Evolutionary conservation across 2,888 invertebrate genomes (phyloP).

Genomic region (Amphipyra berbera): DNA sequence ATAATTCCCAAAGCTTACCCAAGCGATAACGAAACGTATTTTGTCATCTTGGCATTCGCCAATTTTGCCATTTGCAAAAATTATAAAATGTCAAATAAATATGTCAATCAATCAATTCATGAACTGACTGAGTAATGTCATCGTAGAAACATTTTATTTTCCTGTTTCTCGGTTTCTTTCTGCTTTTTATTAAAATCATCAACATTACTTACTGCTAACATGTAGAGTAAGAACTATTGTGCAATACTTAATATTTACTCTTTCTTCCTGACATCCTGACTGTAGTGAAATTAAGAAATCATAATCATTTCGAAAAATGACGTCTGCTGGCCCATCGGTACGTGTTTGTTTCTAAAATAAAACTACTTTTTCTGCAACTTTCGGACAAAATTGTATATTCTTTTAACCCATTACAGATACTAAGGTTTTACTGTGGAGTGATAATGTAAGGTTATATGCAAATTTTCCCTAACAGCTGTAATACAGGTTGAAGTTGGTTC

Average conservation of each 20-base stretch:
- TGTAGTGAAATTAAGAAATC: slow-evolving; percentile 1
- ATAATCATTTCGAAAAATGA: slow-evolving; percentile 49
- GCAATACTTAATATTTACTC: no score
- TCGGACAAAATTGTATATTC: not conserved
- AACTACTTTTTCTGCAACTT: not conserved
- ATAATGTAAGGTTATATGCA: not conserved
- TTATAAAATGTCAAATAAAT: slow-evolving; percentile 7
- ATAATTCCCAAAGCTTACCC: no score
- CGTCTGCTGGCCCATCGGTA: slow-evolving; percentile 66
- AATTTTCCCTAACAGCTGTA: slow-evolving; percentile 5
- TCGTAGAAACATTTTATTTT: no score
- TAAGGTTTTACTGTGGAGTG: not conserved
- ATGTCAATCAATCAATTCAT: no score
- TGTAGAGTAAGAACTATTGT: no score
- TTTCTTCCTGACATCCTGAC: no score
- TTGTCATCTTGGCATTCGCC: slow-evolving; percentile 23
- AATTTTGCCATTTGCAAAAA: not conserved
- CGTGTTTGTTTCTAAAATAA: slow-evolving; percentile 37
- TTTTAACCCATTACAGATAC: not conserved
- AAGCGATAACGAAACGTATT: slow-evolving; percentile 18
- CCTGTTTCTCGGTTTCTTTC: no score
- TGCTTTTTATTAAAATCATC: no score
- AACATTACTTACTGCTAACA: no score
- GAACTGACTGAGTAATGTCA: no score
- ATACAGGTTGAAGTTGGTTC: no score